These are phyloP conservation scores for Clamator glandarius DNA, from an alignment of 2,797 vertebrate genomes.

Conservation along the genomic window DNA sequence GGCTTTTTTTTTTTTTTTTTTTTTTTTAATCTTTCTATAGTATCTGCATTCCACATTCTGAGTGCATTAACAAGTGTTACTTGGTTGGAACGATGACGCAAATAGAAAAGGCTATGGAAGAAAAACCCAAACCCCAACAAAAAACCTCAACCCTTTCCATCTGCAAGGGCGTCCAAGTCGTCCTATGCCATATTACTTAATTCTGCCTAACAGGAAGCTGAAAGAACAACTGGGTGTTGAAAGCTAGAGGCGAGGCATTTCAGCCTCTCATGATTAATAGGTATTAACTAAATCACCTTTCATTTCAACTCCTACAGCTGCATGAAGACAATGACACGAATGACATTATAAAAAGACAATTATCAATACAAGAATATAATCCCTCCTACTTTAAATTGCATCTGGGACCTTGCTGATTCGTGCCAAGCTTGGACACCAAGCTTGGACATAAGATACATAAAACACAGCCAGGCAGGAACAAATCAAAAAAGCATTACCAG, in stretches of 20 bases:
- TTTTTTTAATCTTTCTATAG: background rate
- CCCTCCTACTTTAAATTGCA: background rate
- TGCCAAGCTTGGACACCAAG: background rate
- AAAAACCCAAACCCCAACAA: rapidly evolving
- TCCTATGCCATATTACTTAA: background rate
- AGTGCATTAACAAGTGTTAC: background rate
- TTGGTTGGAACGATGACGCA: background rate
- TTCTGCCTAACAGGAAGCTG: background rate
- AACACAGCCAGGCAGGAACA: background rate
- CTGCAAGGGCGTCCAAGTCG: background rate
- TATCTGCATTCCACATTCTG: background rate
- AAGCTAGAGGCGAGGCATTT: background rate
- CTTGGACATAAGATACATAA: background rate
- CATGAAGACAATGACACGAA: background rate
- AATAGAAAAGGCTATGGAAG: background rate
- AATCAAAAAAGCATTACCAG: background rate
- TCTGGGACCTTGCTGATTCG: background rate
- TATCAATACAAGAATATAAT: background rate
- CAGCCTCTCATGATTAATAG: background rate
- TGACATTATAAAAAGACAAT: background rate
- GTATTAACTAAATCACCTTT: constrained; percentile 24
- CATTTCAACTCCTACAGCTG: background rate
- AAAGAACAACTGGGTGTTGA: background rate
- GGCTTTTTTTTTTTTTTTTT: background rate
- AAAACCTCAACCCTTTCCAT: background rate